A percentile compares a stretch with the other conserved stretches of the same genome.
phyloP scores from a whole-genome alignment of 2,113 vertebrate genomes.

The Bostrychus sinensis region DNA sequence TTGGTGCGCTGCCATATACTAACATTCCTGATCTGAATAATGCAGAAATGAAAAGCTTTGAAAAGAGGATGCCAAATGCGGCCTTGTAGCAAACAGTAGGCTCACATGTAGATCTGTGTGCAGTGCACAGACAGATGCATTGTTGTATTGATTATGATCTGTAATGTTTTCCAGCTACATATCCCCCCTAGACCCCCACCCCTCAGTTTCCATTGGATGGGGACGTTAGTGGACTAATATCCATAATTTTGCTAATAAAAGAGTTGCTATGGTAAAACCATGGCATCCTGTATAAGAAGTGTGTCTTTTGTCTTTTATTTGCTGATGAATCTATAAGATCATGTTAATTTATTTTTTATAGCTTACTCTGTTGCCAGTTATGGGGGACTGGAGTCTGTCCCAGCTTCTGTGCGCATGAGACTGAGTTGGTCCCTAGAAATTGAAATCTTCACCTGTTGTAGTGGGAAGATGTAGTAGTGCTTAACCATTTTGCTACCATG shows the following conservation, averaged over 20 bases:
- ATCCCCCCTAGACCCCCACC: slow-evolving; percentile 39
- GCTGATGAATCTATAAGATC: background rate
- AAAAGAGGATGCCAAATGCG: slow-evolving; percentile 61
- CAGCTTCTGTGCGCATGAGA: too few species aligned
- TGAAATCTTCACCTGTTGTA: background rate
- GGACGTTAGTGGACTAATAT: slow-evolving; percentile 76
- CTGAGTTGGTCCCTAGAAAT: too few species aligned
- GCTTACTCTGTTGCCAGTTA: too few species aligned
- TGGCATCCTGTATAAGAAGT: slow-evolving; percentile 65
- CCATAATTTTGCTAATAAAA: slow-evolving; percentile 83
- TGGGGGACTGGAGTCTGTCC: too few species aligned
- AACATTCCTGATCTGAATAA: slow-evolving; percentile 65
- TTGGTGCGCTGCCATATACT: slow-evolving; percentile 39
- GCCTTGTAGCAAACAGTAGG: slow-evolving; percentile 67
- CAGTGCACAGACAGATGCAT: slow-evolving; percentile 49
- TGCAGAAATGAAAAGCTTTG: slow-evolving; percentile 58
- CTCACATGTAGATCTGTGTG: slow-evolving; percentile 48
- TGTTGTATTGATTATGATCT: slow-evolving; percentile 56
- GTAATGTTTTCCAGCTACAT: slow-evolving; percentile 72
- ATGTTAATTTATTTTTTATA: background rate
- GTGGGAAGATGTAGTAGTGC: background rate
- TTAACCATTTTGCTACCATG: too few species aligned
- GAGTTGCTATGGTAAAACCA: slow-evolving; percentile 69
- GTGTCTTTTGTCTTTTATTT: slow-evolving; percentile 13
- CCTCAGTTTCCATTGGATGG: slow-evolving; percentile 71